These are phyloP conservation scores for Tipula lateralis DNA, from an alignment of 2,888 invertebrate genomes.

Conservation along the genomic window DNA sequence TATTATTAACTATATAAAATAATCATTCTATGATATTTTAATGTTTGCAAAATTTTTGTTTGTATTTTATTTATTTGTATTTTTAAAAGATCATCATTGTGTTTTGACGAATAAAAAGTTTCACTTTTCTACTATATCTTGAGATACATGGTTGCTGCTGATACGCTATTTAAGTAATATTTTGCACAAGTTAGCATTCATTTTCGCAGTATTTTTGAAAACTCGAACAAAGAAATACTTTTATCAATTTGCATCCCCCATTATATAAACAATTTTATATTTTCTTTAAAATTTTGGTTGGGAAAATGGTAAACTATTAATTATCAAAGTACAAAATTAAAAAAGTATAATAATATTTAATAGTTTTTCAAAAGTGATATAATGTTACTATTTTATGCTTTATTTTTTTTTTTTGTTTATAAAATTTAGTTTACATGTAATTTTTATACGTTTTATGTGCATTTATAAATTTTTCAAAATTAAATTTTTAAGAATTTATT, in stretches of 20 bases:
- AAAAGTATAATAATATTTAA: background rate
- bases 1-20: background rate
- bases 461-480: background rate
- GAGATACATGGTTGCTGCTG: background rate
- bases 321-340: background rate
- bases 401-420: background rate
- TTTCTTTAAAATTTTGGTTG: background rate
- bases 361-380: background rate
- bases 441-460: background rate
- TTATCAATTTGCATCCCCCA: background rate
- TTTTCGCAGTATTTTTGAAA: background rate
- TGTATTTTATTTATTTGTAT: background rate
- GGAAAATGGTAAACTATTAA: background rate
- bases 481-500: background rate
- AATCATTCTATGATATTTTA: background rate
- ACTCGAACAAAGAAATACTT: background rate
- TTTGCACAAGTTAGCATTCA: background rate
- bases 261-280: background rate
- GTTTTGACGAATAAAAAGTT: slow-evolving; percentile 19
- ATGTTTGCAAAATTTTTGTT: background rate
- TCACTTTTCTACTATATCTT: background rate
- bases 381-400: background rate
- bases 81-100: slow-evolving; percentile 11
- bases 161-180: background rate
- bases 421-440: background rate